Base-by-base conservation (phyloP, 53 echinoderm and acorn worm species). In the Apostichopus leukothele region DNA sequence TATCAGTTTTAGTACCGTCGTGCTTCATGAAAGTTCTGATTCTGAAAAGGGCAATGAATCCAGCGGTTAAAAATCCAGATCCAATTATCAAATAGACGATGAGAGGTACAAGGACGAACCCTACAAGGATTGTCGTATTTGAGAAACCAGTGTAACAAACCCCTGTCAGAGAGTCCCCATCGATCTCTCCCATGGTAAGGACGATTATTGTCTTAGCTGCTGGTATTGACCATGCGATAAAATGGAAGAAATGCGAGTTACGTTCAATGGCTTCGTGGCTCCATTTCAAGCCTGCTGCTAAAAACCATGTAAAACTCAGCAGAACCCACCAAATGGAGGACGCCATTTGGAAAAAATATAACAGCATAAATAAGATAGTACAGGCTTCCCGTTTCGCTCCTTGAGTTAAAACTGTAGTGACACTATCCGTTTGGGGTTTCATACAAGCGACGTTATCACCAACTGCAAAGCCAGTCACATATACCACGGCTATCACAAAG, bases 11-110 rank as follows among this genome's bases (percentile, higher is more conserved):
- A 88, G 94, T 99, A 71, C 96, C 96, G 75, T 99, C 99, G 53
- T 94, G 94, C 88, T 97, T 97, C 99, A 99, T 99, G 92, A 99
- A 99, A 93, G 99, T 99, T 88, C 99, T 94, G 79, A 99, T 99
- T 66, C 99, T 92, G 92, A 93, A 99, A 71, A 99, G 87, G 20
- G 99, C 99, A 59, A 99, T 95, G 90, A 99, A 99, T 89, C 99
- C 99, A 53, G 99, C 93, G 66, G 89, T 86, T 50, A 99, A 88
- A 88, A 99, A 99, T 53, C 94, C 91, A 73, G 94, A 94, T 27
- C 99, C 99, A 71, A 99, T 94, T 86, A 99, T 90, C 50, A 99
- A 79, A 85, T 99, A 99, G 19, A 99, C 93, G 67, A 99, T 93
- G 26, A 99, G 92, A 6, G 99, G 99, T 9, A 94, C 94, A 12